Evolutionary conservation across 2,888 invertebrate species (phyloP), one percentile per base, ranked within the genome.

Genomic region (Cantharis rustica): DNA sequence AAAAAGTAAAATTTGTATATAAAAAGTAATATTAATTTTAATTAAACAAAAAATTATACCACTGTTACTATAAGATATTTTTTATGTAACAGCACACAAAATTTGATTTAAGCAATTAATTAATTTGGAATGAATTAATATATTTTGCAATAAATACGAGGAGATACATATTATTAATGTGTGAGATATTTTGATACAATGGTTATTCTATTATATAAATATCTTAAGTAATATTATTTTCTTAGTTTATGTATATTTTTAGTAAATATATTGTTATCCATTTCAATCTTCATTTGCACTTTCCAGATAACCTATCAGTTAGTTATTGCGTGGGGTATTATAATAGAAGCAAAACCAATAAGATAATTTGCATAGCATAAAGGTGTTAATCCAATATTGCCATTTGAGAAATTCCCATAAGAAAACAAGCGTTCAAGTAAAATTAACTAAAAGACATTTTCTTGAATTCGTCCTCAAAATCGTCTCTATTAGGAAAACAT

Each of bases 391-490:
- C 68, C 47, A 71, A 63, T 71, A 71, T 23, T 31, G 26, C 20
- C 69, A 69, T 63, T 62, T 73, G 69, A 47, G 17, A 63, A 73
- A 73, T 73, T 73, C 73, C 73, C 73, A 7, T 20, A 69, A 63
- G 69, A 69, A 73, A 73, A 68, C 69, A 47, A n/a, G 7, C n/a
- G n/a, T 2, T 47, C 47, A 2, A 47, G n/a, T 47, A 47, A 47
- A 47, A 47, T 47, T 47, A 47, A 47, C 47, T 47, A 7, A n/a
- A 47, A n/a, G 3, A 27, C 26, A 27, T 47, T n/a, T 47, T n/a
- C 47, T n/a, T 31, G 27, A 31, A 13, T 63, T 26, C 23, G 62
- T 16, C 61, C 20, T 63, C 69, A 68, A 72, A 69, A 73, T 70
- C 64, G 69, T 47, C n/a, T n/a, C 31, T 47, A n/a, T 47, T n/a